Conservation (phyloP, 1,140 invertebrate species). For the Cydia splendana region DNA sequence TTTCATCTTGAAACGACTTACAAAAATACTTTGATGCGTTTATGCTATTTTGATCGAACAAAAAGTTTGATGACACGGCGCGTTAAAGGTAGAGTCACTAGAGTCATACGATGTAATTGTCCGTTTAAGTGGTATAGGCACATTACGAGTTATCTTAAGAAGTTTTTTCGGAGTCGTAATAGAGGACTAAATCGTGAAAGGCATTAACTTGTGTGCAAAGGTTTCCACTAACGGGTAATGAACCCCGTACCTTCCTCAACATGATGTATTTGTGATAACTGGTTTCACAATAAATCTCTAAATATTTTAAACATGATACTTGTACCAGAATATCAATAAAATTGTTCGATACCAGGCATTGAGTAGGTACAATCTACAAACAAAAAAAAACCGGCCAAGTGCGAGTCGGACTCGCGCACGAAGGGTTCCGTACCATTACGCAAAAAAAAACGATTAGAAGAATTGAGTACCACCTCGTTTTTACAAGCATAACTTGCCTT, state of each 20-base stretch:
- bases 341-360: too few relatives aligned
- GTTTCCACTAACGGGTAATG: neutral
- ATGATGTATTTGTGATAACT: neutral
- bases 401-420: too few relatives aligned
- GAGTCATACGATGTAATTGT: constrained; percentile 13
- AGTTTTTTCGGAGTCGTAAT: constrained; percentile 11
- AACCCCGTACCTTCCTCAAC: neutral
- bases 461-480: too few relatives aligned
- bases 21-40: constrained; percentile 22
- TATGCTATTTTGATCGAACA: constrained; percentile 27
- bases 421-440: too few relatives aligned
- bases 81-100: neutral
- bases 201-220: constrained; percentile 19
- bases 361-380: too few relatives aligned
- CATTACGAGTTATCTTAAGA: constrained; percentile 24
- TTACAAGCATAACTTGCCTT: too few relatives aligned
- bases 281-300: too few relatives aligned
- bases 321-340: too few relatives aligned
- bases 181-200: constrained; percentile 9
- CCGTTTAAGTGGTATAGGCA: constrained; percentile 9
- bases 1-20: constrained; percentile 40
- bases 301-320: too few relatives aligned
- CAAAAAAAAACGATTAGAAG: too few relatives aligned
- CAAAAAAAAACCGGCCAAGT: too few relatives aligned
- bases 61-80: constrained; percentile 21